Evolutionary conservation across 1,140 invertebrate species (phyloP).

Genomic region (Argopecten irradians): DNA sequence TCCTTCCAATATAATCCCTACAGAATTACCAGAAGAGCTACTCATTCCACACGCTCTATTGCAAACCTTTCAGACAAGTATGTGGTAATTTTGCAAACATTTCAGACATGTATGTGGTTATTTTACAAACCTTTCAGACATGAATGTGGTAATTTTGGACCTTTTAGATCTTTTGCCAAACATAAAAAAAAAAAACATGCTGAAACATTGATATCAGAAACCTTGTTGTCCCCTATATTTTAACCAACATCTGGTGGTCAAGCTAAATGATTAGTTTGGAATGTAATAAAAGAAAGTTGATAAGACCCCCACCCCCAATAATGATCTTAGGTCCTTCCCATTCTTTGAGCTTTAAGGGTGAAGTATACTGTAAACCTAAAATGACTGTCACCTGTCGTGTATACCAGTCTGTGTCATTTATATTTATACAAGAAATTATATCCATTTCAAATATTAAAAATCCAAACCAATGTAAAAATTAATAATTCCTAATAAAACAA

Average conservation of each 20-base stretch:
- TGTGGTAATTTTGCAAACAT: not conserved
- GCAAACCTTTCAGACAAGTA: not conserved
- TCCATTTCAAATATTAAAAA: no score
- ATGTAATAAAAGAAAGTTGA: no score
- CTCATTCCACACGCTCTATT: not conserved
- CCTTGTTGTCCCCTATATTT: no score
- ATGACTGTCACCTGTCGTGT: not conserved
- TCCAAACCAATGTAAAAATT: no score
- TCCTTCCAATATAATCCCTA: not conserved
- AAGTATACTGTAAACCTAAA: not conserved
- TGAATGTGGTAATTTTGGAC: not conserved
- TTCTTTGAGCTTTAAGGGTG: no score
- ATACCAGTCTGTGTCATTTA: not conserved
- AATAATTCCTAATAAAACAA: no score
- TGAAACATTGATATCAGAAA: no score
- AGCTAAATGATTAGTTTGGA: not conserved
- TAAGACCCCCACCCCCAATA: no score
- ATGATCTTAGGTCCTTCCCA: no score
- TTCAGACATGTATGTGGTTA: not conserved
- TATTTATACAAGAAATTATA: no score
- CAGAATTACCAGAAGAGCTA: not conserved
- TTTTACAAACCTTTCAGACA: not conserved
- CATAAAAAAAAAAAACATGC: no score
- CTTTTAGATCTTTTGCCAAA: not conserved
- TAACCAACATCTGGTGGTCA: not conserved